Base-by-base conservation (phyloP, 2,888 invertebrate species). In the Pyrrhia umbra region DNA sequence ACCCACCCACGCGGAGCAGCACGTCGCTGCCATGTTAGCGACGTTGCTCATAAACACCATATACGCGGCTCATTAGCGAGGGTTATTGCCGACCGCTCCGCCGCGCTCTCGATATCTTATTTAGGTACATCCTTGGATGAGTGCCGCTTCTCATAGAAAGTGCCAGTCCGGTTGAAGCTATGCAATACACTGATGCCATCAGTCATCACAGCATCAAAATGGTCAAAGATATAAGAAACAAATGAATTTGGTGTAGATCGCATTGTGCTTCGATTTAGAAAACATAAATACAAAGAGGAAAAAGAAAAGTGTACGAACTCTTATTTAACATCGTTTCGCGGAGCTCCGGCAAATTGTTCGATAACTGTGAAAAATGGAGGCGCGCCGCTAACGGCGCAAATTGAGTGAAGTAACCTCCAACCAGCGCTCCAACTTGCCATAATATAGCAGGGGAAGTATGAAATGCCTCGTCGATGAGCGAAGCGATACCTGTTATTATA, bases 291-390 rank as follows among this genome's bases (percentile, higher is more conserved):
- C 45, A 54, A 66, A 73, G 40, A 66, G 68, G 67, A 81, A 85
- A 69, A 73, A 81, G 81, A 78, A 85, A 85, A 77, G 78, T 78
- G 79, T 84, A 81, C 64, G 73, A 78, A 76, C 91, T 88, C 92
- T 93, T 85, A 88, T 85, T 93, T 92, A 92, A 76, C 85, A 64
- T 90, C 82, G 85, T 90, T 87, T 74, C 64, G 78, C 69, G 72
- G 54, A 8, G 74, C 78, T 68, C 72, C 68, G 81, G 80, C 62
- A 82, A 85, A 89, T 89, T 91, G 92, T 89, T 91, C 92, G 88
- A 90, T 92, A 89, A 87, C 92, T 89, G 93, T 91, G 92, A 92
- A 93, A 92, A 92, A 93, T 92, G 79, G 90, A 88, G 85, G 86
- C 85, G 83, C 82, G 65, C 75, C 81, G 87, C 86, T 93, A 92